Percentiles rank a stretch among this genome's conserved stretches.
These are phyloP conservation scores for Ephydatia muelleri DNA, from an alignment of 37 sponge, comb jelly and placozoan species.

Conservation along the genomic window DNA sequence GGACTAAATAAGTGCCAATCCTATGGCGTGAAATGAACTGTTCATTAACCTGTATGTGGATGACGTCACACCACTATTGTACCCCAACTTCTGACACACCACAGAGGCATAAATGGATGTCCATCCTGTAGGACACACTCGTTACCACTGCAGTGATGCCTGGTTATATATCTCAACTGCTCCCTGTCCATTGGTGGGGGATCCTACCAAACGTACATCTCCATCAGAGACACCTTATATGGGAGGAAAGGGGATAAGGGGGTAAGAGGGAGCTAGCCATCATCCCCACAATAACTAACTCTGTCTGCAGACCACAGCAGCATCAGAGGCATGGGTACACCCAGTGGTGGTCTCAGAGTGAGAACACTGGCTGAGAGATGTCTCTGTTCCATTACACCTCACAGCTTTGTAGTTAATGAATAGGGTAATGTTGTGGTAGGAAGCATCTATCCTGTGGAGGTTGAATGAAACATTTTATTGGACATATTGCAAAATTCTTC, in stretches of 20 bases:
- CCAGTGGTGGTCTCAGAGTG: no score
- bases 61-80: constrained; percentile 8
- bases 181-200: constrained; percentile 13
- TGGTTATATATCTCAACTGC: constrained; percentile 35
- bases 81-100: constrained; percentile 21
- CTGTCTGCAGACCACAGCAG: no score
- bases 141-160: neutral
- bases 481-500: no score
- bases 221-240: constrained; percentile 1
- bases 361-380: no score
- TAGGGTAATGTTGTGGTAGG: no score
- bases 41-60: constrained; percentile 3
- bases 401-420: no score
- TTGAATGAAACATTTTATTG: no score
- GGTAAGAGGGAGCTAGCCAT: neutral
- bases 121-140: constrained; percentile 13
- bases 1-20: no score
- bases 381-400: no score
- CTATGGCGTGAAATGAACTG: neutral
- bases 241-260: neutral
- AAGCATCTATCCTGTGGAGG: no score
- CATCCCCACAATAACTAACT: no score
- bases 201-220: constrained; percentile 38
- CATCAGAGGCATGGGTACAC: no score
- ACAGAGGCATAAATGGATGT: neutral